phyloP scores from a whole-genome alignment of 2,888 invertebrate species.

The Leptarthrus brevirostris region DNA sequence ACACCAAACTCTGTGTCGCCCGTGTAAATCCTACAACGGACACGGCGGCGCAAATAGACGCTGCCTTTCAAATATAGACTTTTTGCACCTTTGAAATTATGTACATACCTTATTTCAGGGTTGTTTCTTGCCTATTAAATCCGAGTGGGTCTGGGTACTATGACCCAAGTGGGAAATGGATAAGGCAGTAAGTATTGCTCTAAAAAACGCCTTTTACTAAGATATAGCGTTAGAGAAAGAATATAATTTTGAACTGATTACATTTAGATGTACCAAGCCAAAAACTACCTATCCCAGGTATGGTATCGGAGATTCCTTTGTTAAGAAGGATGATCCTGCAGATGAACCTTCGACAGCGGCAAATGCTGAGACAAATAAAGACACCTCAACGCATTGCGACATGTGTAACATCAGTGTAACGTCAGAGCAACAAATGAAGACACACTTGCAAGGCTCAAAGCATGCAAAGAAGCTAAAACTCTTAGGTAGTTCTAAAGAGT shows the following conservation, averaged over 20 bases:
- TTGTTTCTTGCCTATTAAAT: conserved; percentile 60
- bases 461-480: conserved; percentile 62
- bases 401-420: conserved; percentile 67
- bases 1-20: no score
- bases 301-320: conserved; percentile 59
- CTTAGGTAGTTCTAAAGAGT: conserved; percentile 40
- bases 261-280: neutral
- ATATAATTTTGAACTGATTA: neutral
- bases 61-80: no score
- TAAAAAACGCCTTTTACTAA: no score
- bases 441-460: conserved; percentile 69
- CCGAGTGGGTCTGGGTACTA: conserved; percentile 68
- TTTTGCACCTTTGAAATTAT: neutral
- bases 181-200: conserved; percentile 61
- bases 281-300: conserved; percentile 53
- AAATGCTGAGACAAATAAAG: no score
- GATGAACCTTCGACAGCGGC: neutral
- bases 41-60: no score
- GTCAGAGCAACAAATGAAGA: conserved; percentile 72
- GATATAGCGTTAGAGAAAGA: conserved; percentile 21
- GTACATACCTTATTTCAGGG: conserved; percentile 57
- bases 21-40: no score
- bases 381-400: conserved; percentile 57
- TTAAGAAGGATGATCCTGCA: conserved; percentile 22
- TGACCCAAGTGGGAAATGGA: conserved; percentile 67